Evolutionary conservation across 2,113 vertebrate genomes (phyloP), one percentile per base, ranked within the genome.

Genomic region (Cichladusa arquata): DNA sequence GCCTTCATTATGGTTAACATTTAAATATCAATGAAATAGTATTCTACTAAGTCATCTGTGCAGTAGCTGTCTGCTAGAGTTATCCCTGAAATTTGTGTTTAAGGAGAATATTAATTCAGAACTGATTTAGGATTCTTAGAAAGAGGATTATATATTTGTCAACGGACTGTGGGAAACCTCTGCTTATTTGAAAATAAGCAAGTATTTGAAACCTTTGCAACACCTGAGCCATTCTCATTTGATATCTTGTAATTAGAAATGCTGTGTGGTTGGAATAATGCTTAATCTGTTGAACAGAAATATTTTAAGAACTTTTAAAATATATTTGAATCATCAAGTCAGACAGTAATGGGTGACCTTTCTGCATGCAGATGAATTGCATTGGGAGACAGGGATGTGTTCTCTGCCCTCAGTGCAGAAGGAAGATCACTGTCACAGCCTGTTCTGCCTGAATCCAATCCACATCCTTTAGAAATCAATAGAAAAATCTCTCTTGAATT

Each of bases 21-120:
- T 98, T 98, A 98, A 98, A 97, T 97, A 98, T 96, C 97, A 88
- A 85, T 95, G 92, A 96, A 95, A 97, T 95, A 95, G 95, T 88
- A 56, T 90, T 91, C 96, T 96, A 90, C 94, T 95, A 97, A 97
- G 96, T 97, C 72, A 95, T 95, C 33, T 86, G 90, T 17, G 40
- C 96, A 67, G 28, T 79, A 93, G 26, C 86, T 96, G 91, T 96
- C 93, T 74, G 88, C 78, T 87, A 8, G 76, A 78, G 78, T 96
- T 94, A 84, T 26, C 69, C 62, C 45, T 79, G 80, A 90, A 87
- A 90, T 86, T 79, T 81, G 51, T 77, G 24, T 53, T 51, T 60
- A 64, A 81, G 13, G 81, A 47, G 54, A 92, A 33, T 87, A 44
- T 86, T 86, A 82, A 82, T 82, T 81, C 66, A 62, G 65, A 60